Evolutionary conservation across 2,113 vertebrate genomes (phyloP).

Genomic region (Myotis davidii): DNA sequence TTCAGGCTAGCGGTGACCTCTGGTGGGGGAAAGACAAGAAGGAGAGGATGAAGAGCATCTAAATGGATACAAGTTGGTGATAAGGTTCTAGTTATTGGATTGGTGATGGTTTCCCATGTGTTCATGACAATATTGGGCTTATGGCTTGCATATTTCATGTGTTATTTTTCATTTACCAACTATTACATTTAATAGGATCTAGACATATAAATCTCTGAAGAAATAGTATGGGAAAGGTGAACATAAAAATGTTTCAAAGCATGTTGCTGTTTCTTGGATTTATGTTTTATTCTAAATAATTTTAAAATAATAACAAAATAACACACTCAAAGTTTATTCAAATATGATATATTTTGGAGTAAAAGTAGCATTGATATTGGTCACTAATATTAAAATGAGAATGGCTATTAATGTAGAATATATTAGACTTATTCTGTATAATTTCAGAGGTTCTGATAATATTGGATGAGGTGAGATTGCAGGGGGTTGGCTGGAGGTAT

Average conservation of each 20-base stretch:
- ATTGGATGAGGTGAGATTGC: background rate
- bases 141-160: background rate
- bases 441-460: background rate
- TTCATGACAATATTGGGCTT: background rate
- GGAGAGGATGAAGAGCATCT: background rate
- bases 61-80: no score
- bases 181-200: background rate
- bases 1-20: background rate
- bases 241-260: background rate
- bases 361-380: background rate
- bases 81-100: background rate
- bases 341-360: background rate
- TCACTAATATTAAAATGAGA: background rate
- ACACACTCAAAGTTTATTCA: background rate
- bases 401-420: background rate
- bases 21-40: background rate
- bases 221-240: background rate
- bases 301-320: background rate
- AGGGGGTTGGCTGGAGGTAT: background rate
- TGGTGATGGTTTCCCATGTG: background rate
- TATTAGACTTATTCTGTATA: background rate
- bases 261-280: background rate
- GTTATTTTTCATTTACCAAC: background rate
- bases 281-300: background rate
- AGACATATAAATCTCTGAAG: background rate